phyloP scores from a whole-genome alignment of 2,888 invertebrate genomes.

The Petrolisthes cinctipes region DNA sequence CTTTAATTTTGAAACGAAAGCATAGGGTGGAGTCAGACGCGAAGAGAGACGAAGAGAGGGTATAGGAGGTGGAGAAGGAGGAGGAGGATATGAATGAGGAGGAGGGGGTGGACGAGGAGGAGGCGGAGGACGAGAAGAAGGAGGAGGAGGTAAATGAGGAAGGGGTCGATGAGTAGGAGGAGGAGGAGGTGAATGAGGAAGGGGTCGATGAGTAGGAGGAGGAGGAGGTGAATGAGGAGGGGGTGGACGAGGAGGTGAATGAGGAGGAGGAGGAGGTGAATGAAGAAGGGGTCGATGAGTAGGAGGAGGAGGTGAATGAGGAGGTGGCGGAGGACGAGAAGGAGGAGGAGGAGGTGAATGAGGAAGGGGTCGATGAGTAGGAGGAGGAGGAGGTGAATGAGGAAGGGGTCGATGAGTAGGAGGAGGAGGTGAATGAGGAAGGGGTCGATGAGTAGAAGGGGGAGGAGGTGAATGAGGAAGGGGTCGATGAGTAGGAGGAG shows the following conservation, averaged over 20 bases:
- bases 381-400: background rate
- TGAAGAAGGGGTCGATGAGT: background rate
- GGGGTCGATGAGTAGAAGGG: background rate
- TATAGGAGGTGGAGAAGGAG: too few species aligned
- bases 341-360: background rate
- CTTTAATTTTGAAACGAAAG: background rate
- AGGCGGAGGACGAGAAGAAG: too few species aligned
- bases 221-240: too few species aligned
- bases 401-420: background rate
- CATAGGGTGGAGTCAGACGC: background rate
- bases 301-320: background rate
- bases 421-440: background rate
- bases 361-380: background rate
- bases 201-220: background rate
- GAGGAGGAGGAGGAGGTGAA: background rate
- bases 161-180: too few species aligned
- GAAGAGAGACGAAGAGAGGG: too few species aligned
- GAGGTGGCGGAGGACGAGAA: background rate
- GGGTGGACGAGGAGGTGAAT: background rate
- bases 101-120: too few species aligned
- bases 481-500: background rate
- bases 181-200: background rate
- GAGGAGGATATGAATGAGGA: too few species aligned
- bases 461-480: background rate
- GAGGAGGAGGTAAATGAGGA: too few species aligned